Percentiles rank a stretch among this genome's conserved stretches.
These are phyloP conservation scores for Andrena fulva DNA, from an alignment of 2,888 invertebrate species.

Conservation along the genomic window DNA sequence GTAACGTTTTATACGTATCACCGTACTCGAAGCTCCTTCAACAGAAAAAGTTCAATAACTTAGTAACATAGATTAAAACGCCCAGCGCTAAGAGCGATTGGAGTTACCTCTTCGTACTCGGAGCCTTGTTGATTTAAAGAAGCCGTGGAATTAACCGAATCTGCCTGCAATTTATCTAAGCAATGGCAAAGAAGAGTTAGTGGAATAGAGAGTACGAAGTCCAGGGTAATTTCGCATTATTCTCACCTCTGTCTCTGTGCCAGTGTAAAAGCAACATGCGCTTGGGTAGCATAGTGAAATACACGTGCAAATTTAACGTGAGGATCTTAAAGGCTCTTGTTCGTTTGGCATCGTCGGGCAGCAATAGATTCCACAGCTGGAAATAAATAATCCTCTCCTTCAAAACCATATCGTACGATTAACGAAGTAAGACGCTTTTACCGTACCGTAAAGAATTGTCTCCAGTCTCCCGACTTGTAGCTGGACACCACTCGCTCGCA, in stretches of 20 bases:
- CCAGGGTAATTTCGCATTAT: neutral
- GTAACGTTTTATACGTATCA: neutral
- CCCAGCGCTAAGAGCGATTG: neutral
- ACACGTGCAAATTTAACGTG: conserved; percentile 80
- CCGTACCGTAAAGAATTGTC: conserved; percentile 76
- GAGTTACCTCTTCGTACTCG: conserved; percentile 55
- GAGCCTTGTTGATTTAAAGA: conserved; percentile 17
- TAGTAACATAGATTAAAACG: neutral
- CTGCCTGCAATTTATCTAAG: conserved; percentile 39
- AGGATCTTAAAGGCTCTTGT: conserved; percentile 78
- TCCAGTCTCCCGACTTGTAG: conserved; percentile 72
- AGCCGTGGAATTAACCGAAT: neutral
- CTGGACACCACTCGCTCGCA: conserved; percentile 63
- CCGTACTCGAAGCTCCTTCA: neutral
- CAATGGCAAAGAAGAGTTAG: conserved; percentile 21
- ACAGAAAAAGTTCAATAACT: conserved; percentile 2
- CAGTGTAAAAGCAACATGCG: conserved; percentile 58
- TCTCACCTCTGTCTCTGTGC: conserved; percentile 44
- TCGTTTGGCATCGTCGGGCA: conserved; percentile 73
- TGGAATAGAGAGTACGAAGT: neutral
- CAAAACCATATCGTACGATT: neutral
- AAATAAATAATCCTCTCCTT: conserved; percentile 37
- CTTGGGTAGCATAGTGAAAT: conserved; percentile 80
- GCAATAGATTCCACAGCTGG: conserved; percentile 78
- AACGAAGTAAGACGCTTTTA: neutral